These are phyloP conservation scores for Periophthalmus modestus DNA, from an alignment of 2,113 vertebrate species.

Conservation along the genomic window DNA sequence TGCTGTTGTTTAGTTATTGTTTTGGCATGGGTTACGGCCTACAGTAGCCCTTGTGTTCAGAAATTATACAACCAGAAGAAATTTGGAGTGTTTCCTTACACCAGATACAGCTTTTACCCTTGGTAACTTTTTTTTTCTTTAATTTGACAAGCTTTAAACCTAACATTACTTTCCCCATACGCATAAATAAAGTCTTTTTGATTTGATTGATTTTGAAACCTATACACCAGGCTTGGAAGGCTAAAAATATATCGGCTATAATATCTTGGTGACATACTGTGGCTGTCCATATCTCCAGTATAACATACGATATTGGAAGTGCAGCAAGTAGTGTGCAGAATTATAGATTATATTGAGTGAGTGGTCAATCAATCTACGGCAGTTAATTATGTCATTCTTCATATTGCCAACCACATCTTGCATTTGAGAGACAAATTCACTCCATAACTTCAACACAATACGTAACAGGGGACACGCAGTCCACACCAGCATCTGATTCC, in stretches of 20 bases:
- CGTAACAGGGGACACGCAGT: conserved; percentile 6
- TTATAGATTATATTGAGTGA: background rate
- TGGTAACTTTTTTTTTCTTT: too few relatives aligned
- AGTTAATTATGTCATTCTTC: conserved; percentile 11
- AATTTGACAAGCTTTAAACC: too few relatives aligned
- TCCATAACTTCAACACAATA: background rate
- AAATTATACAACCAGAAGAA: too few relatives aligned
- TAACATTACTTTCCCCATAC: background rate
- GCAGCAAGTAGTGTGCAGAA: background rate
- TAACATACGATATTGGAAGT: background rate
- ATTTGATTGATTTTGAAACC: background rate
- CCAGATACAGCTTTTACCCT: too few relatives aligned
- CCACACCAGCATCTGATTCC: conserved; percentile 23
- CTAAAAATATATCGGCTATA: background rate
- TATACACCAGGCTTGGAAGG: background rate
- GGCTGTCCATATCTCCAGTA: background rate
- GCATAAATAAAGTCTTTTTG: too few relatives aligned
- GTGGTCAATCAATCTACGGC: background rate
- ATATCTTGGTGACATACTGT: background rate
- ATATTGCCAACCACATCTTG: background rate
- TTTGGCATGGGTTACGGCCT: too few relatives aligned
- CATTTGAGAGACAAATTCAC: background rate
- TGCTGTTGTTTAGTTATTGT: too few relatives aligned
- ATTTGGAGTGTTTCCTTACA: too few relatives aligned
- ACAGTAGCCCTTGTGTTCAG: too few relatives aligned